Base-by-base conservation (phyloP, 2,113 vertebrate species). In the Phasianus colchicus region DNA sequence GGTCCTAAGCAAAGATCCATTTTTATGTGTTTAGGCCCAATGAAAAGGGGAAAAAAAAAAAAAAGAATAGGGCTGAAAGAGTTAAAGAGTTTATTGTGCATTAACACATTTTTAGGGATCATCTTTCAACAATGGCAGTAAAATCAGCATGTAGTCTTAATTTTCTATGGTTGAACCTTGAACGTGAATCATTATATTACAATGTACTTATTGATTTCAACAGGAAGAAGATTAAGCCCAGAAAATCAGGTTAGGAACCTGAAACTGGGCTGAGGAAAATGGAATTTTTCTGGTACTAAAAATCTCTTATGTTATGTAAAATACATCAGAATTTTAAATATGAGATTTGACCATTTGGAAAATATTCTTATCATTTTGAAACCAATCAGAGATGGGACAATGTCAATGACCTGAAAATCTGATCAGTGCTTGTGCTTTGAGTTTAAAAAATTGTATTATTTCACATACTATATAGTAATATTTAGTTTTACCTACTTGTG, bases 151-250 rank as follows among this genome's bases (percentile, higher is more conserved):
- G 97, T 97, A 97, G 97, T 95, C 97, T 96, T 95, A 96, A 98
- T 98, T 98, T 96, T 97, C 98, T 98, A 96, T 94, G 97, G 97
- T 98, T 97, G 90, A 98, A 98, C 97, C 97, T 98, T 98, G 96
- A 98, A 98, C 95, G 95, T 98, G 98, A 99, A 99, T 99, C 97
- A 98, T 98, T 98, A 97, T 97, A 98, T 97, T 98, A 98, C 98
- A 98, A 98, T 98, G 98, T 98, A 98, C 98, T 98, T 98, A 98
- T 98, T 98, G 98, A 98, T 99, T 98, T 98, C 98, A 98, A 98
- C 98, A 99, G 98, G 99, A 99, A 99, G 98, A 98, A 73, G 96
- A 98, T 98, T 99, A 99, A 98, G 97, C 97, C 98, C 96, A 99
- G 98, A 98, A 99, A 98, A 98, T 98, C 95, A 90, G 97, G 95